Conservation (phyloP, 1,140 invertebrate species). For the Drosophila ohnishii region DNA sequence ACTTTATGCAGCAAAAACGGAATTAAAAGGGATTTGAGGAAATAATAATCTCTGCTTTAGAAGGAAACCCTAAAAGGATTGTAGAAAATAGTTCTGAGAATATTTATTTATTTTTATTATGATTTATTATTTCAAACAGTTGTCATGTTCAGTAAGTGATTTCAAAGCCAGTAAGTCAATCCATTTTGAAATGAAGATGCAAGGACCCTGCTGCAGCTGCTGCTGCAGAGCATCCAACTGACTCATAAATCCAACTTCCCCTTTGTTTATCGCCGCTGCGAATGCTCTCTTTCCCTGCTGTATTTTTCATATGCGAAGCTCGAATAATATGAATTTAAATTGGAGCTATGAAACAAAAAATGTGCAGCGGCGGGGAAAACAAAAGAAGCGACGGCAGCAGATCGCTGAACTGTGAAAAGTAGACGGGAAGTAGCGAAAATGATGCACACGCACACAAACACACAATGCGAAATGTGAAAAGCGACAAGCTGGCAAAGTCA, state of each 20-base stretch:
- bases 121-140: background rate
- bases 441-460: constrained; percentile 41
- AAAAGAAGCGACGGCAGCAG: constrained; percentile 26
- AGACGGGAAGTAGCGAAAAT: constrained; percentile 70
- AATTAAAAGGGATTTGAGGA: background rate
- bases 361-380: constrained; percentile 6
- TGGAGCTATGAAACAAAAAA: constrained; percentile 49
- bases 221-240: constrained; percentile 25
- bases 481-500: constrained; percentile 61
- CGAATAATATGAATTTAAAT: constrained; percentile 81
- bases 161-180: constrained; percentile 12
- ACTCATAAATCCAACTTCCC: constrained; percentile 26
- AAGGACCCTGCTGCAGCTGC: background rate
- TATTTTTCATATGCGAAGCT: constrained; percentile 46
- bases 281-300: constrained; percentile 3
- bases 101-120: background rate
- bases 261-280: constrained; percentile 25
- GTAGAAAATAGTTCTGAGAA: background rate
- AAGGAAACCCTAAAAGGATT: background rate
- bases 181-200: background rate
- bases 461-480: constrained; percentile 24
- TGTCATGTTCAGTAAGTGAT: background rate
- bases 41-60: background rate
- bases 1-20: background rate
- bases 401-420: constrained; percentile 69